Evolutionary conservation across 1,140 invertebrate species (phyloP).

Genomic region (Formica selysi): DNA sequence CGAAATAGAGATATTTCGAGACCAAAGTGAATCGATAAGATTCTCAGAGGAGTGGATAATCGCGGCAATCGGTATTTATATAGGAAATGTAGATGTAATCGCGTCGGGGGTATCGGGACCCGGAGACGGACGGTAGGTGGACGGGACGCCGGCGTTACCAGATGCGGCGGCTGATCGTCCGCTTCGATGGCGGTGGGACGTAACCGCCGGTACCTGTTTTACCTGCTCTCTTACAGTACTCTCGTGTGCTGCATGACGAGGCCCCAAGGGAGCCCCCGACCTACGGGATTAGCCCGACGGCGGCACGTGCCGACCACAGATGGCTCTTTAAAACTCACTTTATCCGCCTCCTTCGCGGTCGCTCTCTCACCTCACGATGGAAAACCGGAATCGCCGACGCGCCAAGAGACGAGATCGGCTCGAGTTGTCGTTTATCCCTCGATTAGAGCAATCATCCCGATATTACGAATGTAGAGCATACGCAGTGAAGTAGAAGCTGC

Average conservation of each 20-base stretch:
- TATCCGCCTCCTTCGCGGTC: constrained; percentile 67
- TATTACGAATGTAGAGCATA: background rate
- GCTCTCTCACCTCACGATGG: constrained; percentile 6
- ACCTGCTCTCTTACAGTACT: constrained; percentile 64
- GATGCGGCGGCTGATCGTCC: constrained; percentile 72
- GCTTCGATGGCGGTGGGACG: constrained; percentile 68
- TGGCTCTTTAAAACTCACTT: constrained; percentile 76
- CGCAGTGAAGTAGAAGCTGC: background rate
- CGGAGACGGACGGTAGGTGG: constrained; percentile 41
- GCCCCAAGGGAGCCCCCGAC: constrained; percentile 70
- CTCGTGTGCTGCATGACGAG: constrained; percentile 67
- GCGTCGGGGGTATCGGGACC: constrained; percentile 42
- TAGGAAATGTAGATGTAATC: constrained; percentile 77
- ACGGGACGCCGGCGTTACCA: constrained; percentile 54
- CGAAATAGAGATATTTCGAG: constrained; percentile 66
- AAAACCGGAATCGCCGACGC: constrained; percentile 48
- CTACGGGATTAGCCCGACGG: constrained; percentile 72
- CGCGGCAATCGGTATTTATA: constrained; percentile 71
- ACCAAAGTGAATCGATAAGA: constrained; percentile 61
- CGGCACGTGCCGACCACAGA: constrained; percentile 75
- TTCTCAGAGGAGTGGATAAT: constrained; percentile 64
- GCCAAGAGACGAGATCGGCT: background rate
- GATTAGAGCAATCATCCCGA: no score
- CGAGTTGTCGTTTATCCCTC: background rate
- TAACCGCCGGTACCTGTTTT: constrained; percentile 74